Conservation (phyloP, 2,113 vertebrate species). For the Xenopus borealis region DNA sequence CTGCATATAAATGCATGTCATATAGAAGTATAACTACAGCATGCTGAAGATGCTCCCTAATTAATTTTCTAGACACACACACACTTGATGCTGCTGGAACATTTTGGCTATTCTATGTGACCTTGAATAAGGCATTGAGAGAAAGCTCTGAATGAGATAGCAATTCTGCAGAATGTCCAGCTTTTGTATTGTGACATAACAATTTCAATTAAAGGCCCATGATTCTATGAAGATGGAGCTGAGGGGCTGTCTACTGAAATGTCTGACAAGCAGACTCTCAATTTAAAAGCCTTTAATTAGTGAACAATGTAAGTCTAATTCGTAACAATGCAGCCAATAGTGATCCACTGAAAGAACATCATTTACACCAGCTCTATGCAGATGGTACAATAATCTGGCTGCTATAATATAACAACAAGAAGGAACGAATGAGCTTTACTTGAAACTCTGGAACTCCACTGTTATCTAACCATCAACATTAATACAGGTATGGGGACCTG, state of each 20-base stretch:
- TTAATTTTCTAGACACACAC: conserved; percentile 45
- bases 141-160: conserved; percentile 25
- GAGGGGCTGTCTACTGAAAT: neutral
- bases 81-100: conserved; percentile 37
- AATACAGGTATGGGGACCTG: too few relatives aligned
- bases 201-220: conserved; percentile 29
- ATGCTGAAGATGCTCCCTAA: conserved; percentile 34
- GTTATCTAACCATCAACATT: too few relatives aligned
- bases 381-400: neutral
- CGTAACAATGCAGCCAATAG: conserved; percentile 14
- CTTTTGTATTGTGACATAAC: conserved; percentile 35
- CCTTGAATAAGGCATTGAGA: conserved; percentile 32
- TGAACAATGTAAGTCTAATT: conserved; percentile 31
- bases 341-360: neutral
- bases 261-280: conserved; percentile 2
- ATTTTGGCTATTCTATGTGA: conserved; percentile 43
- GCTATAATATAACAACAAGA: too few relatives aligned
- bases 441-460: too few relatives aligned
- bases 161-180: conserved; percentile 32
- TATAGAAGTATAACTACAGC: conserved; percentile 31
- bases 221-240: conserved; percentile 15
- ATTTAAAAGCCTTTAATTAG: conserved; percentile 31
- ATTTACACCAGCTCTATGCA: neutral
- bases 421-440: too few relatives aligned
- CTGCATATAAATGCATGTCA: conserved; percentile 29